Evolutionary conservation across 2,888 invertebrate species (phyloP), one percentile per base, ranked within the genome.

Genomic region (Protonemura montana): DNA sequence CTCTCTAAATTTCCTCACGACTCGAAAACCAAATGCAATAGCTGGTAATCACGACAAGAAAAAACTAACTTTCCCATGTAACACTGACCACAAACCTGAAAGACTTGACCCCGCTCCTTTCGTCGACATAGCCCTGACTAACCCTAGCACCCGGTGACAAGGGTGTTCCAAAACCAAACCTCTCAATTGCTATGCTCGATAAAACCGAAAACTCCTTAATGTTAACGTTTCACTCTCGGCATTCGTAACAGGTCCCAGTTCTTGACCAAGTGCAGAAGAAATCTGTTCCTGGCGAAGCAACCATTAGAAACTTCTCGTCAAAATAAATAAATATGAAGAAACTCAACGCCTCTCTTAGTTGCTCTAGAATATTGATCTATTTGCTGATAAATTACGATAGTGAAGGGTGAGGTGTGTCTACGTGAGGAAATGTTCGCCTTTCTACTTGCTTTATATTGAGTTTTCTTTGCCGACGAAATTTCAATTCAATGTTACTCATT

Each of bases 1-100:
- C 78, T 27, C 28, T 27, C 78, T 28, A 28, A 78, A 78, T 78
- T 78, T 28, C 78, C 78, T 78, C 78, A 78, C 78, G 78, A 78
- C 78, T 16, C 28, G 26, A 78, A 28, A 10, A 5, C 78, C 26
- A 25, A 78, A 27, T 28, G 27, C 78, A 5, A 78, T 78, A 10
- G 26, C 78, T n/a, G 10, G 26, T 27, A 26, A 78, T 28, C 78
- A 78, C 78, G 26, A 25, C 26, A 5, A 28, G 78, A 25, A 28
- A 27, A 78, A 25, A 78, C 78, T 1, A 78, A 78, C 78, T 2
- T 78, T 13, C 27, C 78, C 13, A 78, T 59, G 59, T 59, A 59
- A 59, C 59, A 26, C 25, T 78, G 28, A 27, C 78, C 78, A 78
- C 78, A 78, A 78, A 59, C 13, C 59, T 59, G 59, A 13, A 78